phyloP scores from a whole-genome alignment of 2,888 invertebrate genomes.

The Platerodrilus igneus region DNA sequence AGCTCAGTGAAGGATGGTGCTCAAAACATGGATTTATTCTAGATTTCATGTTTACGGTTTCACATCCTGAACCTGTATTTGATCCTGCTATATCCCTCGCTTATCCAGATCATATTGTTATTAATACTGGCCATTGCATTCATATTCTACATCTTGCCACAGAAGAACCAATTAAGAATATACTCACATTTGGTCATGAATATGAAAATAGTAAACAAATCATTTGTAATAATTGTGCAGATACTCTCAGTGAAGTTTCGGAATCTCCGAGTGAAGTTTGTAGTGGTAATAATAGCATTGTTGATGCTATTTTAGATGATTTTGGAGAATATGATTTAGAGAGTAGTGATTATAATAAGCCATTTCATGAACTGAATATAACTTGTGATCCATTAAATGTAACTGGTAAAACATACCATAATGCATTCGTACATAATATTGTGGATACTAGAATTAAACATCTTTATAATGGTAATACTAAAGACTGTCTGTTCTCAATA shows the following conservation, averaged over 20 bases:
- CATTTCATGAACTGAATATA: slow-evolving; percentile 49
- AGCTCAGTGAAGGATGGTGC: slow-evolving; percentile 53
- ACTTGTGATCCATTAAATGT: slow-evolving; percentile 49
- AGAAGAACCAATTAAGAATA: slow-evolving; percentile 35
- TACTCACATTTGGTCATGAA: slow-evolving; percentile 30
- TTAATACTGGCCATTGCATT: slow-evolving; percentile 48
- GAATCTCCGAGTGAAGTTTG: slow-evolving; percentile 45
- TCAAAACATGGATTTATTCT: slow-evolving; percentile 86
- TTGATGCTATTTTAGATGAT: slow-evolving; percentile 47
- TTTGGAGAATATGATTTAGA: slow-evolving; percentile 49
- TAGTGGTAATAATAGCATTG: slow-evolving; percentile 39
- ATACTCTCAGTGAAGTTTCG: slow-evolving; percentile 44
- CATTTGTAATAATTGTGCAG: slow-evolving; percentile 33
- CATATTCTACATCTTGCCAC: slow-evolving; percentile 45
- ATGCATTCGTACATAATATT: slow-evolving; percentile 45
- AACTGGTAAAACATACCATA: slow-evolving; percentile 48
- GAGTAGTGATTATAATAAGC: slow-evolving; percentile 45
- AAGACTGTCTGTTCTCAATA: slow-evolving; percentile 44
- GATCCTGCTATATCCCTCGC: slow-evolving; percentile 45
- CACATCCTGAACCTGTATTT: slow-evolving; percentile 65
- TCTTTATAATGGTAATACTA: slow-evolving; percentile 38
- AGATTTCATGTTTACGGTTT: slow-evolving; percentile 86
- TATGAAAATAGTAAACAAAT: slow-evolving; percentile 34
- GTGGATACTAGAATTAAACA: slow-evolving; percentile 45
- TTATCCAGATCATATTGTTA: slow-evolving; percentile 46